Base-by-base conservation (phyloP, 2,113 vertebrate species). In the Malurus melanocephalus region DNA sequence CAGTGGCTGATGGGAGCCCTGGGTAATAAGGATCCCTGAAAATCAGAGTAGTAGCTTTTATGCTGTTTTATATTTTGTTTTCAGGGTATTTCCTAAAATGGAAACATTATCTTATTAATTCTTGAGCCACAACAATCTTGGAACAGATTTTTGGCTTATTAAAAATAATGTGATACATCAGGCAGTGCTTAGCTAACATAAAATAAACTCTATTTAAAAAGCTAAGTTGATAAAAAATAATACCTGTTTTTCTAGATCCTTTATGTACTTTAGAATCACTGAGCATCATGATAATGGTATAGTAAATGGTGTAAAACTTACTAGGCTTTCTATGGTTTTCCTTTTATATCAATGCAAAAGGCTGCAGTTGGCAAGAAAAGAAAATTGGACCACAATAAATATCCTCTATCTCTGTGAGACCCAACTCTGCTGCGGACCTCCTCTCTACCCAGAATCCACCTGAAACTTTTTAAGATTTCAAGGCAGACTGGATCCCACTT, bases 71-170 rank as follows among this genome's bases (percentile, higher is more conserved):
- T 16, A 22, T 83, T 83, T 88, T 80, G 17, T 90, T 95, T 94
- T 88, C 76, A 81, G 83, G 43, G 32, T 21, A 86, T 88, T 94
- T 91, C 80, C 45, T 77, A 61, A 88, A 89, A 83, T 75, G 72
- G 69, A 83, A 90, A 78, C 23, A 66, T 87, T 87, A 49, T 48
- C 68, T 80, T 83, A 71, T 86, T 88, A 94, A 74, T 80, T 59
- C 60, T 73, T 61, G 20, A 60, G 45, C 59, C 65, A 67, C 48
- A 88, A 83, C 35, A 60, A 86, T 86, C 60, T 43, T 68, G 30
- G 49, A 76, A 33, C 19, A 55, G 62, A 57, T 68, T 89, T 84
- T 43, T 53, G 68, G 24, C 45, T 80, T 80, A 80, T 84, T 93
- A 78, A 90, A 86, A 89, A 80, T 67, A 83, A 80, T 52, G 42